Evolutionary conservation across 1,140 invertebrate genomes (phyloP).

Genomic region (Drosophila elegans): DNA sequence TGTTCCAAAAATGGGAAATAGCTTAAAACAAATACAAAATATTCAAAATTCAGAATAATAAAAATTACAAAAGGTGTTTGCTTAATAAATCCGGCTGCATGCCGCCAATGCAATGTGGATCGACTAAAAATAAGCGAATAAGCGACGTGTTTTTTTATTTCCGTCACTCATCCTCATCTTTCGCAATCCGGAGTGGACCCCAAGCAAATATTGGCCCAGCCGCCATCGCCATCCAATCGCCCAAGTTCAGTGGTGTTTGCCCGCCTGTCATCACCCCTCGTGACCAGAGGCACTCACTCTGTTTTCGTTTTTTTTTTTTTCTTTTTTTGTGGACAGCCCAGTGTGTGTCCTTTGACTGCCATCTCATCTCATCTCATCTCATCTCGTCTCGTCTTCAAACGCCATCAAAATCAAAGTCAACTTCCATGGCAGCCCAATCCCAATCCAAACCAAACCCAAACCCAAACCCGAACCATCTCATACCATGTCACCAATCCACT

Average conservation of each 20-base stretch:
- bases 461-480: background rate
- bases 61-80: background rate
- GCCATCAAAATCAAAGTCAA: conserved; percentile 30
- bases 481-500: background rate
- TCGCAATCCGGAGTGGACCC: conserved; percentile 14
- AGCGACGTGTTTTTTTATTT: conserved; percentile 7
- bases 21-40: no score
- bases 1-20: no score
- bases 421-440: background rate
- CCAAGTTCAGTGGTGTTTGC: conserved; percentile 64
- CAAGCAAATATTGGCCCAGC: conserved; percentile 27
- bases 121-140: conserved; percentile 23
- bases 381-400: conserved; percentile 3
- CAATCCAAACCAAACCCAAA: background rate
- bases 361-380: background rate
- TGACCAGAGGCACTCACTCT: conserved; percentile 39
- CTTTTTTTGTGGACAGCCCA: conserved; percentile 15
- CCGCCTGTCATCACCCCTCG: conserved; percentile 51
- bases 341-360: conserved; percentile 59
- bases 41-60: no score
- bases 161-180: conserved; percentile 15
- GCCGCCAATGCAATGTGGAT: conserved; percentile 15
- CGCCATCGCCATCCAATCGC: conserved; percentile 4
- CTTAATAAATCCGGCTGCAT: background rate
- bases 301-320: background rate